Percentiles rank a stretch among this genome's conserved stretches.
Conservation (phyloP, 2,888 invertebrate genomes). For the Pomacea canaliculata region DNA sequence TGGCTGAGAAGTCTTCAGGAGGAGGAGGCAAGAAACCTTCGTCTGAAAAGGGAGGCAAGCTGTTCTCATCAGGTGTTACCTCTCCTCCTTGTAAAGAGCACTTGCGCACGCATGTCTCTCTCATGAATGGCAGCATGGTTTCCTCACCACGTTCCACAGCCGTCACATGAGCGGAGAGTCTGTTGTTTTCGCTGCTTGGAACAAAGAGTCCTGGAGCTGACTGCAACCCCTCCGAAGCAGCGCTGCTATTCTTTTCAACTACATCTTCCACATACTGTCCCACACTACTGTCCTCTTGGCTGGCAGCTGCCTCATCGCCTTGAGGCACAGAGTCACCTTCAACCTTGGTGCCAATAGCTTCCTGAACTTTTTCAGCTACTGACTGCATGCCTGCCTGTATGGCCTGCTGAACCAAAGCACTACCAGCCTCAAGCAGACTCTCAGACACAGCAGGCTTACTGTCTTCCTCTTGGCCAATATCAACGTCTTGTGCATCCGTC, state of each 20-base stretch:
- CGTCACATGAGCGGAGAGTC: conserved; percentile 10
- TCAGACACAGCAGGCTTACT: not conserved
- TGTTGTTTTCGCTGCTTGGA: not conserved
- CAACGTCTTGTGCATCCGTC: not conserved
- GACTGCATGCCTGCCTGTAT: conserved; percentile 4
- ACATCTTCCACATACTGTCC: conserved; percentile 20
- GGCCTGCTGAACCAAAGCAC: not conserved
- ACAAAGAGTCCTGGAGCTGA: conserved; percentile 1
- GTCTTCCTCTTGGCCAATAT: not conserved
- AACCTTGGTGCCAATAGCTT: not conserved
- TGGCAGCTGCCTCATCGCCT: not conserved
- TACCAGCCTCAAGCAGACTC: not conserved
- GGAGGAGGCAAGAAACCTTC: conserved; percentile 4
- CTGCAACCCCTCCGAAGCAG: conserved; percentile 4
- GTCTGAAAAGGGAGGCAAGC: not conserved
- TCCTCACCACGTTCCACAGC: conserved; percentile 33
- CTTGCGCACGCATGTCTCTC: conserved; percentile 30
- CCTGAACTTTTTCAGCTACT: conserved; percentile 2
- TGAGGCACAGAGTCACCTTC: not conserved
- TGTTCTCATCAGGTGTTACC: not conserved
- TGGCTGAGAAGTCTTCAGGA: not conserved
- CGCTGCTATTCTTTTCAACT: conserved; percentile 24
- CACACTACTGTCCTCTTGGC: not conserved
- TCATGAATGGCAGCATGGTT: conserved; percentile 21
- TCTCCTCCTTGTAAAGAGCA: conserved; percentile 14